These are phyloP conservation scores for Heliconius hewitsoni DNA, from an alignment of 1,140 invertebrate genomes.

Conservation along the genomic window DNA sequence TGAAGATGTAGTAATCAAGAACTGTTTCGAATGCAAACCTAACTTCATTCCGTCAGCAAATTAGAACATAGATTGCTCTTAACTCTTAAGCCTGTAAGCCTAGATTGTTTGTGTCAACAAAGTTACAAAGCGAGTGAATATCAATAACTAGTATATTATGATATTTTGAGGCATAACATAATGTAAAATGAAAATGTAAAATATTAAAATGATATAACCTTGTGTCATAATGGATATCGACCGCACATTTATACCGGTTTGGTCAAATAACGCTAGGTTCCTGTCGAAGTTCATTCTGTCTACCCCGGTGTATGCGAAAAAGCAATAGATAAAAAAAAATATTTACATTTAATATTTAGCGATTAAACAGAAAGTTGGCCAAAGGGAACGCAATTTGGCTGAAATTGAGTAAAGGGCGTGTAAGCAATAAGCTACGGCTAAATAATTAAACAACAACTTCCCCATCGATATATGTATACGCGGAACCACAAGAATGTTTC, in stretches of 20 bases:
- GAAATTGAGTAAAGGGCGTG: not conserved
- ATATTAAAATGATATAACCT: not conserved
- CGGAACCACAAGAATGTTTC: not conserved
- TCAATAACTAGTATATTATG: not conserved
- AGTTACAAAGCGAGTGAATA: slow-evolving; percentile 6
- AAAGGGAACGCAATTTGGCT: not conserved
- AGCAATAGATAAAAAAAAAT: too few relatives aligned
- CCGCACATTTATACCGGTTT: not conserved
- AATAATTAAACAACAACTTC: not conserved
- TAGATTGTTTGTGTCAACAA: not conserved
- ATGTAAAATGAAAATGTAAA: not conserved
- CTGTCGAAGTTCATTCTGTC: too few relatives aligned
- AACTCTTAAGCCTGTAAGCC: not conserved
- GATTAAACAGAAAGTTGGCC: too few relatives aligned
- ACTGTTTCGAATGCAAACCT: not conserved
- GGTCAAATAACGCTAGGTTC: not conserved
- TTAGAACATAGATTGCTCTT: not conserved
- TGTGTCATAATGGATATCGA: not conserved
- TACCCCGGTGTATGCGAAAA: too few relatives aligned
- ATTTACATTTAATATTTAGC: too few relatives aligned
- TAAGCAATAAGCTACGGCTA: not conserved
- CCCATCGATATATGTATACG: not conserved
- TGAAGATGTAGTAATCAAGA: not conserved
- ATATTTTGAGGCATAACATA: not conserved
- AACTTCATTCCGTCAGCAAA: not conserved